A percentile compares a stretch with the other conserved stretches of the same genome.
Evolutionary conservation across 2,113 vertebrate species (phyloP).

Genomic region (Dasyornis broadbenti): DNA sequence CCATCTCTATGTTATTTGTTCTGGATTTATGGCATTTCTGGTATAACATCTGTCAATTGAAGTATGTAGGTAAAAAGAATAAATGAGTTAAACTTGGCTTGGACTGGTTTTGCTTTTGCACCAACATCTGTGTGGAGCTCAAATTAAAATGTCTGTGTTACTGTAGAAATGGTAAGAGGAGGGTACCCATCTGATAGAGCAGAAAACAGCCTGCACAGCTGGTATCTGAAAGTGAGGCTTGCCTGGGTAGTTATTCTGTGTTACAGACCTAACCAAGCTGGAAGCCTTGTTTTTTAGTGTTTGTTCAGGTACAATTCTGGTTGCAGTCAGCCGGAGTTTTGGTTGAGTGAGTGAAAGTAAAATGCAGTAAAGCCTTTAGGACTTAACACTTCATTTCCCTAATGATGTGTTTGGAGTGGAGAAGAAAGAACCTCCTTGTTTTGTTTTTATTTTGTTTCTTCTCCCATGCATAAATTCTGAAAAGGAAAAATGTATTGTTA

Average conservation of each 20-base stretch:
- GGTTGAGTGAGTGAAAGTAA: not conserved
- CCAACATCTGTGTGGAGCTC: not conserved
- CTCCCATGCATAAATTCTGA: not conserved
- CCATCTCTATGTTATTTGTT: not conserved
- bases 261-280: not conserved
- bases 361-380: not conserved
- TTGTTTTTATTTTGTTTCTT: not conserved
- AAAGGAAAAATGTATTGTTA: not conserved
- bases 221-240: not conserved
- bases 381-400: not conserved
- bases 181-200: not conserved
- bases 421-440: not conserved
- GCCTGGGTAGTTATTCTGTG: not conserved
- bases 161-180: not conserved
- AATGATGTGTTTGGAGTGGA: not conserved
- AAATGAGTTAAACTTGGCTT: not conserved
- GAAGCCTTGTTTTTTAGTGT: not conserved
- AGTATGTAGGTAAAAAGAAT: not conserved
- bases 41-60: not conserved
- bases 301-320: not conserved
- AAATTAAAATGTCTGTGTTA: not conserved
- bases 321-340: not conserved
- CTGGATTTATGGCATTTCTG: not conserved
- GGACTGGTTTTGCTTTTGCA: not conserved
- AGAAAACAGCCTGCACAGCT: not conserved